phyloP scores from a whole-genome alignment of 2,797 vertebrate genomes.

The Leptoclinus maculatus region DNA sequence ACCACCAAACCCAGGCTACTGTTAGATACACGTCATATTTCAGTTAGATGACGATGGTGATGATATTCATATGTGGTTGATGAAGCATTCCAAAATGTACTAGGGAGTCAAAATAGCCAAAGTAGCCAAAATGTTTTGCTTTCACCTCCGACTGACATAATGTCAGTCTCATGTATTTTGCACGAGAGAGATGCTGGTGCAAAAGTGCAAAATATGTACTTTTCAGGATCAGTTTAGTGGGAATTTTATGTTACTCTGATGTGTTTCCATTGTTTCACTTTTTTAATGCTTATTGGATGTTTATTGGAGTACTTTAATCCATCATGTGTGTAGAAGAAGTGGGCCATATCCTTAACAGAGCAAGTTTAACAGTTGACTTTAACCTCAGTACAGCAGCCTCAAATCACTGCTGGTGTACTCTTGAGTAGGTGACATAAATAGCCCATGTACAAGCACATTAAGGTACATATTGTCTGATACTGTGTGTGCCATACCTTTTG shows the following conservation, averaged over 20 bases:
- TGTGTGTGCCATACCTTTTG: background rate
- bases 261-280: background rate
- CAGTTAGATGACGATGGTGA: background rate
- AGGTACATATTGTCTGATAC: background rate
- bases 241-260: background rate
- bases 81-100: background rate
- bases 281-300: no score
- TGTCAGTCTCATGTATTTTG: background rate
- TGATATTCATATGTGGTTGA: background rate
- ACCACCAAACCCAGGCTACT: background rate
- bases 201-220: background rate
- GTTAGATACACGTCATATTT: background rate
- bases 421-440: conserved; percentile 3
- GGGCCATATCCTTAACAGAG: background rate
- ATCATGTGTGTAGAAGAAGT: background rate
- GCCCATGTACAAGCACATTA: background rate
- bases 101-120: background rate
- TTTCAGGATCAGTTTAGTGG: background rate
- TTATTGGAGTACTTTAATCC: background rate
- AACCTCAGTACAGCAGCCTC: background rate
- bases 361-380: background rate
- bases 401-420: background rate
- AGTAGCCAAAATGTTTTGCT: no score
- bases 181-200: background rate
- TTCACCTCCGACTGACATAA: background rate